These are phyloP conservation scores for Mustela nigripes DNA, from an alignment of 2,113 vertebrate species.

Conservation along the genomic window DNA sequence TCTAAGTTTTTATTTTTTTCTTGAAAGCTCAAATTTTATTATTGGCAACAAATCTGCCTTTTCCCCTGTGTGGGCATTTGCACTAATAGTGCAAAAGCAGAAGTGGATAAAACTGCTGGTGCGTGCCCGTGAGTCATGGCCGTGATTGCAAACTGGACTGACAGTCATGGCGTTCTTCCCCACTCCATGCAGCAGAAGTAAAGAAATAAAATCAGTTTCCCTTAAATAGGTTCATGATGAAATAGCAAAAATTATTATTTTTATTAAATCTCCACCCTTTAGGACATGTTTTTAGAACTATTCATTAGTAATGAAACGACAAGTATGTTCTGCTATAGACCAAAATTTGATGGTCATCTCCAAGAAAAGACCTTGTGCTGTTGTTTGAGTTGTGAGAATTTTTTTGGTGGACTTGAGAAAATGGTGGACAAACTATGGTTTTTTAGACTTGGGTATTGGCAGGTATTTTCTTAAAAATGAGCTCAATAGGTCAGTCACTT, in stretches of 20 bases:
- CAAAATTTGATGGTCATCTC: neutral
- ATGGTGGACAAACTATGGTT: neutral
- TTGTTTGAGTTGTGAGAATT: neutral
- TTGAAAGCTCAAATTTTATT: constrained; percentile 61
- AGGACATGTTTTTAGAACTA: neutral
- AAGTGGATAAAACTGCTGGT: neutral
- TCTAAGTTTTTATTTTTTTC: constrained; percentile 23
- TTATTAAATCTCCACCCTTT: neutral
- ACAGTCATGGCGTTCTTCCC: neutral
- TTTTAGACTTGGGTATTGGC: neutral
- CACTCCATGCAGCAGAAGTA: neutral
- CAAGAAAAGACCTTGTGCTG: neutral
- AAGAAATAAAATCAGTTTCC: neutral
- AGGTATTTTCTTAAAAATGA: neutral
- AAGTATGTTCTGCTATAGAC: neutral
- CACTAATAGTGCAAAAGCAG: neutral
- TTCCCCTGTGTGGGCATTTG: neutral
- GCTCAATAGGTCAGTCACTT: no score
- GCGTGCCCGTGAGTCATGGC: neutral
- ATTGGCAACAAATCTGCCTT: neutral
- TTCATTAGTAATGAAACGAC: neutral
- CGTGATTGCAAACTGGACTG: no score
- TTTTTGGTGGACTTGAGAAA: neutral
- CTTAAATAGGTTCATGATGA: neutral
- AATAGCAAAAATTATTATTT: neutral